phyloP scores from a whole-genome alignment of 2,113 vertebrate species.

The Colius striatus region DNA sequence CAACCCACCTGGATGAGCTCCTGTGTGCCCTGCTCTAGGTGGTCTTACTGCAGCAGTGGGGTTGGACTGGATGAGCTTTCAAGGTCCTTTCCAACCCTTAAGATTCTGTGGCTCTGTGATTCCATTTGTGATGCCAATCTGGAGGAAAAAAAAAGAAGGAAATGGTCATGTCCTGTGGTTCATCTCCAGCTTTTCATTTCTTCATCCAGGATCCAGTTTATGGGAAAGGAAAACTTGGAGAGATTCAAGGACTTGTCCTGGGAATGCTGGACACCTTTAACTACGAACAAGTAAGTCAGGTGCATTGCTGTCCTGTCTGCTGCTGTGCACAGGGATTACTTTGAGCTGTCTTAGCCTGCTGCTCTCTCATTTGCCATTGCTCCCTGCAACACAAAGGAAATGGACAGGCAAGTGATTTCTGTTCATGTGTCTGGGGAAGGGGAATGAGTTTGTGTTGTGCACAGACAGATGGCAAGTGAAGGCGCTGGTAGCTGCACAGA shows the following conservation, averaged over 20 bases:
- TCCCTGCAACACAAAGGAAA: not conserved
- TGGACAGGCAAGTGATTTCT: not conserved
- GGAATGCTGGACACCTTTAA: slow-evolving; percentile 98
- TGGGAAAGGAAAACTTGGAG: slow-evolving; percentile 93
- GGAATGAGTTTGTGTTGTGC: not conserved
- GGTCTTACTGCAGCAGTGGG: no score
- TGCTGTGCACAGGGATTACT: not conserved
- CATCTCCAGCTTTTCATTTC: slow-evolving; percentile 1
- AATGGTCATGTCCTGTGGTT: not conserved
- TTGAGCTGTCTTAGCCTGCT: not conserved
- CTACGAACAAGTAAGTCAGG: slow-evolving; percentile 89
- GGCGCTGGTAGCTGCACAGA: not conserved
- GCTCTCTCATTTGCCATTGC: not conserved
- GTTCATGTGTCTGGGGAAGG: not conserved
- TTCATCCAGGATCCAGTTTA: slow-evolving; percentile 92
- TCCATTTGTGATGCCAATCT: not conserved
- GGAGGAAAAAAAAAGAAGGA: not conserved
- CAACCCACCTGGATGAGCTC: no score
- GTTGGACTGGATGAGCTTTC: no score
- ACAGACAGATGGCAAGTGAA: not conserved
- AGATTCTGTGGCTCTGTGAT: no score
- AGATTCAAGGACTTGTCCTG: slow-evolving; percentile 95
- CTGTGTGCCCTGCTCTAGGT: no score
- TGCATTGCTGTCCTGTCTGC: not conserved
- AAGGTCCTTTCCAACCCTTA: no score